These are phyloP conservation scores for Netelia melanura DNA, from an alignment of 2,888 invertebrate genomes.

Conservation along the genomic window DNA sequence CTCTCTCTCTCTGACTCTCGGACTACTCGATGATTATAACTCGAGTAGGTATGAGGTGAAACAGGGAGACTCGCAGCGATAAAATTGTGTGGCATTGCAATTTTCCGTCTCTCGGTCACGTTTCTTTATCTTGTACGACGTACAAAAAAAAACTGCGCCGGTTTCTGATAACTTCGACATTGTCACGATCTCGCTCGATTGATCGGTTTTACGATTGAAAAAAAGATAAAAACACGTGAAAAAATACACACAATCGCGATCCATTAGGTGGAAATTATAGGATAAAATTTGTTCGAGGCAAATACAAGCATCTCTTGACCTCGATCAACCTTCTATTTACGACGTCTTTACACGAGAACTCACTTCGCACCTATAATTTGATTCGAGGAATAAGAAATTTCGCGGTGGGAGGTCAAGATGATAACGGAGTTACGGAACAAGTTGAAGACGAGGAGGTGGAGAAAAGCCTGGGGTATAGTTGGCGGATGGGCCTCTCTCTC, in stretches of 20 bases:
- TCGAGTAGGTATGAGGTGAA: background rate
- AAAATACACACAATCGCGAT: background rate
- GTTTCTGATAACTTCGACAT: background rate
- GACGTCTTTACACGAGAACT: background rate
- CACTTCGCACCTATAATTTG: slow-evolving; percentile 3
- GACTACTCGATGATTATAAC: slow-evolving; percentile 52
- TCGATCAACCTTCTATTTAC: background rate
- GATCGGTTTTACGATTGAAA: background rate
- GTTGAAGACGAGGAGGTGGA: slow-evolving; percentile 15
- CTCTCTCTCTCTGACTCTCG: background rate
- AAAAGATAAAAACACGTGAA: background rate
- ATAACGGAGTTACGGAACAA: slow-evolving; percentile 28
- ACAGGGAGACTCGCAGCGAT: slow-evolving; percentile 29
- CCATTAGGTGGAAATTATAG: background rate
- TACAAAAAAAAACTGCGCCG: background rate
- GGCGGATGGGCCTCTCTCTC: slow-evolving; percentile 24
- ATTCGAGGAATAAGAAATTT: slow-evolving; percentile 6
- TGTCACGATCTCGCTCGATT: background rate
- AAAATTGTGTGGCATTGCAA: slow-evolving; percentile 30
- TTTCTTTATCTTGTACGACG: slow-evolving; percentile 35
- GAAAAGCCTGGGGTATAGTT: slow-evolving; percentile 51
- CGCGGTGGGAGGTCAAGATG: background rate
- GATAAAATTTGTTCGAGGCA: background rate
- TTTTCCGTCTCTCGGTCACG: slow-evolving; percentile 13
- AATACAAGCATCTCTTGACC: slow-evolving; percentile 37